Evolutionary conservation across 1,140 invertebrate species (phyloP).

Genomic region (Drosophila eugracilis): DNA sequence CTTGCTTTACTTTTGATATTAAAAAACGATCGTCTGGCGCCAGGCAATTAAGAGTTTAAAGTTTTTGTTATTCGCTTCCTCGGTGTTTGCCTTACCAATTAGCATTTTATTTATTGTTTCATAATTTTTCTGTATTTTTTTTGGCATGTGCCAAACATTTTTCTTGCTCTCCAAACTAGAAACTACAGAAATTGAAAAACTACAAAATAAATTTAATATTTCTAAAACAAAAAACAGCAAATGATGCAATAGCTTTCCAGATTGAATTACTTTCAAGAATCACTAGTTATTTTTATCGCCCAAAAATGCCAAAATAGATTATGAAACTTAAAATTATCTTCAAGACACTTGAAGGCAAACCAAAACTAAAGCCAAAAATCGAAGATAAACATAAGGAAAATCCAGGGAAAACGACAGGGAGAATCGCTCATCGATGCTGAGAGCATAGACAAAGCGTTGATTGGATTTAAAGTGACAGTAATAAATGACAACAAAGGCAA

Average conservation of each 20-base stretch:
- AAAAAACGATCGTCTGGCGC: constrained; percentile 66
- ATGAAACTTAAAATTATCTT: constrained; percentile 25
- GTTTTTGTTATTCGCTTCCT: constrained; percentile 31
- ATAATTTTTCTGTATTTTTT: constrained; percentile 50
- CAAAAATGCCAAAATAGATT: constrained; percentile 5
- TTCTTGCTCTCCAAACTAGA: too few species aligned
- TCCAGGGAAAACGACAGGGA: constrained; percentile 1
- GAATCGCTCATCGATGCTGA: constrained; percentile 33
- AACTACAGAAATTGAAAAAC: too few species aligned
- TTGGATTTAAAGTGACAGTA: constrained; percentile 55
- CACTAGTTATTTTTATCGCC: background rate
- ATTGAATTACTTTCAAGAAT: background rate
- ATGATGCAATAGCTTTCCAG: background rate
- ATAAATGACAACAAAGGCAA: constrained; percentile 54
- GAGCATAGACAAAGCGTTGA: constrained; percentile 47
- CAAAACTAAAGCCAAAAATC: constrained; percentile 8
- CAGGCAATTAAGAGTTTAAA: constrained; percentile 67
- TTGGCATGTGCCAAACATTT: constrained; percentile 33
- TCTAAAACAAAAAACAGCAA: too few species aligned
- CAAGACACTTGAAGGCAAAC: constrained; percentile 26
- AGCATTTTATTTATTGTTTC: constrained; percentile 60
- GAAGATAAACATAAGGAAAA: constrained; percentile 28
- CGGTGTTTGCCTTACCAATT: constrained; percentile 53
- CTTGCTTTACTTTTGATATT: constrained; percentile 48
- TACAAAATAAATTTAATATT: too few species aligned